phyloP scores from a whole-genome alignment of 2,888 invertebrate genomes.

The Tenthredo amoena region DNA sequence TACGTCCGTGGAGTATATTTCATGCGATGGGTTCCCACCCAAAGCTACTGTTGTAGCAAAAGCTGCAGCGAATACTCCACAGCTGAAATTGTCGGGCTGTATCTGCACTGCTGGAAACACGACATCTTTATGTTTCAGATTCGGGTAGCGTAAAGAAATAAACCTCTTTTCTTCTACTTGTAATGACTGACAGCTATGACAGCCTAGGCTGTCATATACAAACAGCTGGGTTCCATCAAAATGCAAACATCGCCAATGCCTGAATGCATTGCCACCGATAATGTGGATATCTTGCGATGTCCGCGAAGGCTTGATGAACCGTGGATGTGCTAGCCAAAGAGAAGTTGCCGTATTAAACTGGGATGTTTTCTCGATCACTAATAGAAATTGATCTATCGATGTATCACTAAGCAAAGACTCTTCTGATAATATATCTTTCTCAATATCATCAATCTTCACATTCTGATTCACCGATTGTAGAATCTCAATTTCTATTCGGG shows the following conservation, averaged over 20 bases:
- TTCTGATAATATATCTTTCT: background rate
- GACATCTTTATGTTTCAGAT: background rate
- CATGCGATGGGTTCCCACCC: background rate
- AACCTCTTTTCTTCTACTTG: slow-evolving; percentile 9
- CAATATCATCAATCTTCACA: background rate
- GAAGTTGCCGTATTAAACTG: slow-evolving; percentile 5
- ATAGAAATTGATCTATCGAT: slow-evolving; percentile 14
- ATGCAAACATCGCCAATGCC: slow-evolving; percentile 26
- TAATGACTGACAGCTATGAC: background rate
- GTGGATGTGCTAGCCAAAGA: slow-evolving; percentile 6
- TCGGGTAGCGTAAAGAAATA: slow-evolving; percentile 3
- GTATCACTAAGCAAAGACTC: background rate
- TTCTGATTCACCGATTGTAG: too few species aligned
- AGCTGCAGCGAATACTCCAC: slow-evolving; percentile 28
- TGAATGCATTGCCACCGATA: slow-evolving; percentile 14
- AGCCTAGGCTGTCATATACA: slow-evolving; percentile 31
- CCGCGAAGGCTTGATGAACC: background rate
- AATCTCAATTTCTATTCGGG: background rate
- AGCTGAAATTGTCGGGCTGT: slow-evolving; percentile 17
- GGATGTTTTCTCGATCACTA: background rate
- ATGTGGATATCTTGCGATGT: slow-evolving; percentile 14
- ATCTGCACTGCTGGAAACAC: background rate
- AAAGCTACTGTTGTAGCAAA: slow-evolving; percentile 22
- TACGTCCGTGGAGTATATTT: slow-evolving; percentile 14
- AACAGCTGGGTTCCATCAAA: slow-evolving; percentile 10